Evolutionary conservation across 2,797 vertebrate genomes (phyloP), one percentile per base, ranked within the genome.

Genomic region (Novumbra hubbsi): DNA sequence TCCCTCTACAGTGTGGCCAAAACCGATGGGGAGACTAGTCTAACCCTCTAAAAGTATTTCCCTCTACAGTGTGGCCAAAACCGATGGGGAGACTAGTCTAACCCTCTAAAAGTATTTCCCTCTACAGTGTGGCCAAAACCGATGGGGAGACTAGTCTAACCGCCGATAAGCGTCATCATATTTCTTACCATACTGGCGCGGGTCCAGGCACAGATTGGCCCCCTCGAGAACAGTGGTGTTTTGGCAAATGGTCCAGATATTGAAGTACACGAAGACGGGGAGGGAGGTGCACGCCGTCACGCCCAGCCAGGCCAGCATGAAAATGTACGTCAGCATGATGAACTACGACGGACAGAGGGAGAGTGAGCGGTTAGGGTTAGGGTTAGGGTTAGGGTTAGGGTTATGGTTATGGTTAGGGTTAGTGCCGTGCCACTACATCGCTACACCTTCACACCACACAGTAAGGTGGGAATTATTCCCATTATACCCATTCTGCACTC

Each of bases 321-420:
- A 99, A 86, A 99, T 93, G 89, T 99, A 99, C 14, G 98, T 99
- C 96, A 99, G 93, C 97, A 99, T 97, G 89, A 99, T 98, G 88
- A 99, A 99, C 98, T 99, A 88, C 86, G 81, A 66, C 4, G 21
- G 68, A 70, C 9, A n/a, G 55, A 41, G n/a, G 41, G 4, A n/a
- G 55, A 41, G n/a, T 41, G 4, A 60, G 4, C 21, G 6, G 19
- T 60, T 14, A 62, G 50, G 65, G 19, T 50, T 7, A 41, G 48
- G 6, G 19, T 60, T 14, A 62, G 50, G 65, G 19, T 50, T 7
- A 17, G n/a, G n/a, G n/a, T n/a, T n/a, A n/a, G n/a, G n/a, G n/a
- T n/a, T n/a, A n/a, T n/a, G n/a, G n/a, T n/a, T n/a, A n/a, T n/a
- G n/a, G n/a, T n/a, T n/a, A n/a, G n/a, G n/a, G n/a, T n/a, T n/a